phyloP scores from a whole-genome alignment of 2,888 invertebrate species.

The Andrena chrysosceles region DNA sequence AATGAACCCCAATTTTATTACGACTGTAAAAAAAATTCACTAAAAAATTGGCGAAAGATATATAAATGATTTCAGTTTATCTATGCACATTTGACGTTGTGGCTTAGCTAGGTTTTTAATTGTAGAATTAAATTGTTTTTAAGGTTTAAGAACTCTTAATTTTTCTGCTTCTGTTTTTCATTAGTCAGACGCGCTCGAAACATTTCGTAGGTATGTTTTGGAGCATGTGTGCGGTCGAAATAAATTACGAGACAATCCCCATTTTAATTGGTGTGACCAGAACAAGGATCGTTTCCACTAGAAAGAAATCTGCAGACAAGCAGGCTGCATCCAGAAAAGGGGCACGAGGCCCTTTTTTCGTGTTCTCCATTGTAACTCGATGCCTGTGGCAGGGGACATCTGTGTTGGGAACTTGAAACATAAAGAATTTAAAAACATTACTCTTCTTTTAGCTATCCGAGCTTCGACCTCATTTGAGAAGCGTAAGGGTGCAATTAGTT shows the following conservation, averaged over 20 bases:
- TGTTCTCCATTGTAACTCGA: slow-evolving; percentile 56
- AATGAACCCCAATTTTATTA: too few relatives aligned
- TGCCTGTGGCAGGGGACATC: slow-evolving; percentile 54
- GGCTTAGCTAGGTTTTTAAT: too few relatives aligned
- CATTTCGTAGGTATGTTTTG: background rate
- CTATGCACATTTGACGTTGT: too few relatives aligned
- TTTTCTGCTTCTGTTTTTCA: background rate
- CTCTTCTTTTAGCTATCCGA: slow-evolving; percentile 37
- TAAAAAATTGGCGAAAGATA: too few relatives aligned
- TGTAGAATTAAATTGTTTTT: too few relatives aligned
- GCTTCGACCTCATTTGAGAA: slow-evolving; percentile 11
- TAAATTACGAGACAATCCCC: slow-evolving; percentile 43
- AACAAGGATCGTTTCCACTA: slow-evolving; percentile 19
- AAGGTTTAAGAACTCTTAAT: too few relatives aligned
- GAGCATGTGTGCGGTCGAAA: slow-evolving; percentile 47
- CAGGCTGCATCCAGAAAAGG: slow-evolving; percentile 15
- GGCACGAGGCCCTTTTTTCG: slow-evolving; percentile 26
- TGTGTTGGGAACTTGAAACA: slow-evolving; percentile 46
- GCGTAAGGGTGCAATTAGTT: background rate
- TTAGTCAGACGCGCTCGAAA: background rate
- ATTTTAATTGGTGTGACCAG: slow-evolving; percentile 49
- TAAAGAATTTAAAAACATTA: slow-evolving; percentile 54
- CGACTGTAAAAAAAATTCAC: too few relatives aligned
- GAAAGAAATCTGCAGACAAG: slow-evolving; percentile 35
- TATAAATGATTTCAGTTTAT: too few relatives aligned